phyloP scores from a whole-genome alignment of 2,888 invertebrate genomes.

The Nasonovia ribisnigri region DNA sequence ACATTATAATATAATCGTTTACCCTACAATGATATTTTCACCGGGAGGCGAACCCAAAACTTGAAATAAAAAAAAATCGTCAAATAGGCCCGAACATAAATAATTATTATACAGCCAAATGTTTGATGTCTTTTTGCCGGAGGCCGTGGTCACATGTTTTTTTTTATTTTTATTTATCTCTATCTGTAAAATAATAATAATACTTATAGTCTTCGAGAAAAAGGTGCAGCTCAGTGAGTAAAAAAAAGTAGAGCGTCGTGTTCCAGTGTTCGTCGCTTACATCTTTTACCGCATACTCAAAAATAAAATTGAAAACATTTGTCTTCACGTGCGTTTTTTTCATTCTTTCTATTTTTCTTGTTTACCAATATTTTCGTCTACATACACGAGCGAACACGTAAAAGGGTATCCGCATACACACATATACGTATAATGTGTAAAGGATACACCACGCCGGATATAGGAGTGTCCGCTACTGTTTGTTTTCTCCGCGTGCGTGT shows the following conservation, averaged over 20 bases:
- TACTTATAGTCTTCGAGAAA: slow-evolving; percentile 3
- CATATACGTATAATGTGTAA: not conserved
- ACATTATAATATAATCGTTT: slow-evolving; percentile 9
- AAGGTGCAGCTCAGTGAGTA: slow-evolving; percentile 10
- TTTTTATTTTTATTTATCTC: slow-evolving; percentile 17
- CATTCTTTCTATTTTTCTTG: not conserved
- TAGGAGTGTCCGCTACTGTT: slow-evolving; percentile 65
- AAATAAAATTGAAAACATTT: slow-evolving; percentile 22
- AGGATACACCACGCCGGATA: slow-evolving; percentile 61
- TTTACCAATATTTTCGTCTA: slow-evolving; percentile 41
- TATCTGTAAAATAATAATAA: not conserved
- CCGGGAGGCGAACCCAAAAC: not conserved
- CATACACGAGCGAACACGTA: not conserved
- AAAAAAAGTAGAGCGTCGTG: not conserved
- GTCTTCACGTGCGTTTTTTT: not conserved
- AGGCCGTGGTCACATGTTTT: not conserved
- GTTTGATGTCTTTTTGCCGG: slow-evolving; percentile 41
- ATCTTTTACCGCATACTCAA: not conserved
- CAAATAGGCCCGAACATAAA: not conserved
- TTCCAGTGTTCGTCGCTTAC: not conserved
- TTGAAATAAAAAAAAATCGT: slow-evolving; percentile 26
- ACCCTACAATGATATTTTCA: slow-evolving; percentile 6
- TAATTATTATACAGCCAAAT: slow-evolving; percentile 16
- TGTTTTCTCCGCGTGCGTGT: slow-evolving; percentile 36
- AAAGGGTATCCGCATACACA: slow-evolving; percentile 34